These are phyloP conservation scores for Heliornis fulica DNA, from an alignment of 2,113 vertebrate species.

Conservation along the genomic window DNA sequence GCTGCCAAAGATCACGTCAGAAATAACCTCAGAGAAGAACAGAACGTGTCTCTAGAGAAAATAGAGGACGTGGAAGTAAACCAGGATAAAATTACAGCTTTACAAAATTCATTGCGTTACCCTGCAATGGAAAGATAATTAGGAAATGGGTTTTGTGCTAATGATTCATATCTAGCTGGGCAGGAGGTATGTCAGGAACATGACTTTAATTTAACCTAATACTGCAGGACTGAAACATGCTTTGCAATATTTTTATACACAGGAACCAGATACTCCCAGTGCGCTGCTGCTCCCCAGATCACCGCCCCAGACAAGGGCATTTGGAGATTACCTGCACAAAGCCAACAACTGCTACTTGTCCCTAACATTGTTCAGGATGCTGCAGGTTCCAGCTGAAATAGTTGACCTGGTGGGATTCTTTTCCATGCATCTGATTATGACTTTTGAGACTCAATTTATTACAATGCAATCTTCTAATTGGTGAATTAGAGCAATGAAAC, in stretches of 20 bases:
- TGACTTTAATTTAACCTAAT: not conserved
- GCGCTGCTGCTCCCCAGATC: not conserved
- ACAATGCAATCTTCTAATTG: not conserved
- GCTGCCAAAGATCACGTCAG: not conserved
- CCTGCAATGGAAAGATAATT: slow-evolving; percentile 47
- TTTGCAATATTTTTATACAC: not conserved
- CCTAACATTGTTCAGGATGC: not conserved
- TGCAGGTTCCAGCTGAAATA: not conserved
- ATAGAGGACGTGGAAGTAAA: not conserved
- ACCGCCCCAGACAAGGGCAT: not conserved
- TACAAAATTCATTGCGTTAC: not conserved
- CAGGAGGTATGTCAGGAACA: slow-evolving; percentile 13
- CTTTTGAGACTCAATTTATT: not conserved
- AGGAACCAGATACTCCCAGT: not conserved
- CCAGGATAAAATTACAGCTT: slow-evolving; percentile 25
- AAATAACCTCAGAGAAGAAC: not conserved
- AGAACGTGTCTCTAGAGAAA: not conserved
- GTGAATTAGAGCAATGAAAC: not conserved
- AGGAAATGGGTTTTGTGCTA: slow-evolving; percentile 30
- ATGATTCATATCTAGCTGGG: slow-evolving; percentile 38
- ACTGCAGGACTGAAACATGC: not conserved
- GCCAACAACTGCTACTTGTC: not conserved
- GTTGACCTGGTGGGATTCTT: not conserved
- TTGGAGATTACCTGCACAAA: not conserved
- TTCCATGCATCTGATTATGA: not conserved